Evolutionary conservation across 92 coral and sea anemone genomes (phyloP), one percentile per base, ranked within the genome.

Genomic region (Zoanthus sociatus): DNA sequence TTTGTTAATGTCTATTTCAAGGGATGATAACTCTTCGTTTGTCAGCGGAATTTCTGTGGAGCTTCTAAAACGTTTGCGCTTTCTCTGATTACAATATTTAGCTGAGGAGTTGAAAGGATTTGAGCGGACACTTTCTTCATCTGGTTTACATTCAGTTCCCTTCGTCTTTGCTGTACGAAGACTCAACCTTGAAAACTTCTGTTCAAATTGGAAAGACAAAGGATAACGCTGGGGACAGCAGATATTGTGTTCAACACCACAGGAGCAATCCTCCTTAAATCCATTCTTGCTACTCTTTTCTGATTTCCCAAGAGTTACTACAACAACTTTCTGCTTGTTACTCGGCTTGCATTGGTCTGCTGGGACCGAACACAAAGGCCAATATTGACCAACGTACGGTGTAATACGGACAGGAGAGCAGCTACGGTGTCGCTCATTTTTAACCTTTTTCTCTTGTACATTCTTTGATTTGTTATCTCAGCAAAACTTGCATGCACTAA

Each of bases 21-120:
- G 55, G n/a, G 63, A 64, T 11, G 79, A 75, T 17, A 50, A 15
- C 48, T 75, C 79, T 75, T 75, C 79, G 3, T 75, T 33, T 9
- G 79, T 75, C 63, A 75, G 32, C 48, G 79, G 79, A 50, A 20
- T 50, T 9, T 48, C 42, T n/a, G 79, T 75, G 20, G 79, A 75
- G 48, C 79, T 75, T 16, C 15, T 75, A 5, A 75, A 75, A 13
- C 20, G 44, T 16, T 32, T 1, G 21, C 42, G 30, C 9, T 12
- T 26, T 69, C 45, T 33, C 31, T 69, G 46, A 69, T 1, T 7
- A 11, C 12, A 5, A 33, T 32, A 30, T 9, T 10, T 31, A 9
- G 10, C 47, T 8, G 46, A 30, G 7, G 74, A 33, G 45, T 5
- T 8, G 74, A 26, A 6, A 9, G 46, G 16, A 17, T 6, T 30